Base-by-base conservation (phyloP, 2,888 invertebrate genomes). In the Stictocephala bisonia region DNA sequence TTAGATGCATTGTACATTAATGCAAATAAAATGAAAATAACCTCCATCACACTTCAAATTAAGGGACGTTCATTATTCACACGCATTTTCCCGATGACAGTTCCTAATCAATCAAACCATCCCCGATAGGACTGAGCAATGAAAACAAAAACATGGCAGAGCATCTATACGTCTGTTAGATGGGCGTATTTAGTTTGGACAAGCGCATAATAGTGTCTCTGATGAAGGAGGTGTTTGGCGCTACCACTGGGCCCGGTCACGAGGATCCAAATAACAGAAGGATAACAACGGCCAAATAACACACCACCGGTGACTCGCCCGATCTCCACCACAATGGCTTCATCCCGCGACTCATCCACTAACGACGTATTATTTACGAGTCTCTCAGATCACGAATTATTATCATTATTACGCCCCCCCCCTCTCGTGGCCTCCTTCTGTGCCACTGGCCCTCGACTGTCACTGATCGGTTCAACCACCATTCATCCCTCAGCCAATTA, bases 361-460 rank as follows among this genome's bases (percentile, higher is more conserved):
- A 71, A 71, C 70, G 70, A 71, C 48, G 70, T 56, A 56, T 71
- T 71, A 71, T 58, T 71, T 71, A 71, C 70, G 40, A 44, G 58
- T 68, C 27, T 48, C 71, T 60, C 48, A 26, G 64, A 66, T 72
- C 72, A 72, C 72, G 72, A 72, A 40, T 71, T 71, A 71, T 71
- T 71, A 71, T 72, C 51, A 35, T 72, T 66, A 66, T 72, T 72
- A 66, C 35, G 35, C 22, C 64, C 50, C 18, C 31, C 26, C 18
- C 53, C 66, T 11, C 40, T 20, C 11, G 3, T 29, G 48, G 24
- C 71, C 50, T 22, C 50, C 71, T 35, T 40, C 29, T 40, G 29
- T n/a, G 69, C 53, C 40, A 69, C 69, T 50, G 69, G 60, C 7
- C 44, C 31, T 60, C 13, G 41, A 24, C 15, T 35, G 41, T 26